Evolutionary conservation across 2,888 invertebrate species (phyloP).

Genomic region (Pherbina coryleti): DNA sequence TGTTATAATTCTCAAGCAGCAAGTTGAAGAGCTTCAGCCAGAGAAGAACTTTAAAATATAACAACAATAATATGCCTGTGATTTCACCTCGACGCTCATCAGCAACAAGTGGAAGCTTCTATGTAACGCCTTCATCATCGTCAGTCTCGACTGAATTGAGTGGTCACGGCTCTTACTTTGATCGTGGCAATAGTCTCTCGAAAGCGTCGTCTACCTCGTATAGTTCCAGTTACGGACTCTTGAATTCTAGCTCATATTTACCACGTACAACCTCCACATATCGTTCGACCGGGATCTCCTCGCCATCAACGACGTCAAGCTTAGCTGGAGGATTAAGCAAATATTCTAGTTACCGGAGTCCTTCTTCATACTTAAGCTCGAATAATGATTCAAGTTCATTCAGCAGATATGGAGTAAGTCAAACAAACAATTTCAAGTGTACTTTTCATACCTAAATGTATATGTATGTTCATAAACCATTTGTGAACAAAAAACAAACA

Average conservation of each 20-base stretch:
- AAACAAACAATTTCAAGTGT: not conserved
- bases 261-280: slow-evolving; percentile 53
- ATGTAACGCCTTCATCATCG: slow-evolving; percentile 65
- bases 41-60: not conserved
- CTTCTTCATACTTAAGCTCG: slow-evolving; percentile 59
- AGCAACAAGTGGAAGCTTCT: slow-evolving; percentile 68
- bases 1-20: too few species aligned
- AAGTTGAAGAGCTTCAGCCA: not conserved
- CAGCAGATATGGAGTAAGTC: slow-evolving; percentile 70
- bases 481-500: not conserved
- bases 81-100: slow-evolving; percentile 69
- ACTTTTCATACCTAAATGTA: not conserved
- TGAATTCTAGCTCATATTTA: slow-evolving; percentile 50
- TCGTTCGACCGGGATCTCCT: slow-evolving; percentile 44
- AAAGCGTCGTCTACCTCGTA: slow-evolving; percentile 56
- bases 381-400: slow-evolving; percentile 67
- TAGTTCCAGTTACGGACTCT: slow-evolving; percentile 49
- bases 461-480: slow-evolving; percentile 6
- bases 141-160: slow-evolving; percentile 42
- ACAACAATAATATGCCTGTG: slow-evolving; percentile 69
- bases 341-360: slow-evolving; percentile 62
- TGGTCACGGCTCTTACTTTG: slow-evolving; percentile 56
- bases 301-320: slow-evolving; percentile 55
- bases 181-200: slow-evolving; percentile 61
- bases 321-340: slow-evolving; percentile 60